Conservation (phyloP, 2,797 vertebrate species). For the Hapalemur alaotrensis region DNA sequence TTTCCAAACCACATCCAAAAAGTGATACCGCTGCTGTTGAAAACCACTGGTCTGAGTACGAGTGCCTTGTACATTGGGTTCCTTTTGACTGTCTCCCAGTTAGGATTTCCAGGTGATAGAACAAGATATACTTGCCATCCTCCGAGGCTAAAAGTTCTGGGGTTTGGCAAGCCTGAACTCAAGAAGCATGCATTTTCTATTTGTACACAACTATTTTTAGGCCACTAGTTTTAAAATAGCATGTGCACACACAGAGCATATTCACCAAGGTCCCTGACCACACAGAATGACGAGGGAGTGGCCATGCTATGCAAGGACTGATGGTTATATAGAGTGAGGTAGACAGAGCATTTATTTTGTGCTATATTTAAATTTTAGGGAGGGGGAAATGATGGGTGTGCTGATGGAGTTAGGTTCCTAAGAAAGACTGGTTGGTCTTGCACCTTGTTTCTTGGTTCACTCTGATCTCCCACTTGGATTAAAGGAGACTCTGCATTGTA, state of each 20-base stretch:
- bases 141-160: not conserved
- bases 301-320: not conserved
- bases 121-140: not conserved
- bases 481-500: not conserved
- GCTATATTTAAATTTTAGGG: constrained; percentile 30
- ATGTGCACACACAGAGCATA: not conserved
- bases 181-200: constrained; percentile 42
- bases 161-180: constrained; percentile 16
- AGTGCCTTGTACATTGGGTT: not conserved
- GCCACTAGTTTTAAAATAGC: constrained; percentile 58
- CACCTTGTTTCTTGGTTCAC: not conserved
- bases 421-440: not conserved
- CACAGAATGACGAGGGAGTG: not conserved
- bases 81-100: not conserved
- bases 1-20: not conserved
- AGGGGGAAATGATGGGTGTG: not conserved
- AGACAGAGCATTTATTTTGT: constrained; percentile 1
- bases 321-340: not conserved
- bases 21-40: not conserved
- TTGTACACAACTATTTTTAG: constrained; percentile 62
- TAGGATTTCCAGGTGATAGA: not conserved
- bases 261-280: not conserved
- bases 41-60: not conserved
- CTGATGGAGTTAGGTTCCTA: not conserved
- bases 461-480: not conserved